These are phyloP conservation scores for Auanema freiburgensis DNA, from an alignment of 2,888 invertebrate genomes.

Conservation along the genomic window DNA sequence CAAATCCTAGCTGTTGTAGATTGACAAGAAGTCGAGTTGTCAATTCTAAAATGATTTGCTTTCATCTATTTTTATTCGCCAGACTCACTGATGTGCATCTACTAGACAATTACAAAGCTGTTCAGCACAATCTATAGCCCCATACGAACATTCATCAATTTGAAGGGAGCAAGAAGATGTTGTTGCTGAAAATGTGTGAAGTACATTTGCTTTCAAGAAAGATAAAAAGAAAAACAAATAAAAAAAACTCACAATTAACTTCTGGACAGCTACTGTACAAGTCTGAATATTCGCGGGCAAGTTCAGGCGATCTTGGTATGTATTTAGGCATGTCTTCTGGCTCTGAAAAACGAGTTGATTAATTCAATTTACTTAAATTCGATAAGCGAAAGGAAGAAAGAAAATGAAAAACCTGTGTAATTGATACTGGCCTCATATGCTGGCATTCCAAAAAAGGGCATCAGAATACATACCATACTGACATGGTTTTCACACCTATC, in stretches of 20 bases:
- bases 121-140: constrained; percentile 1
- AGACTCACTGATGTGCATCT: too few species aligned
- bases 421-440: constrained; percentile 30
- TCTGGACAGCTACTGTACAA: constrained; percentile 28
- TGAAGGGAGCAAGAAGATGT: constrained; percentile 34
- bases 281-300: constrained; percentile 22
- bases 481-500: constrained; percentile 25
- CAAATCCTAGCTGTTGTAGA: too few species aligned
- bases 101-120: constrained; percentile 11
- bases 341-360: constrained; percentile 4
- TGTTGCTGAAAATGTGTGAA: constrained; percentile 29
- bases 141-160: constrained; percentile 25
- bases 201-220: too few species aligned
- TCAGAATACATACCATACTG: constrained; percentile 16
- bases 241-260: constrained; percentile 25
- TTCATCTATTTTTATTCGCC: too few species aligned
- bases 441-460: constrained; percentile 24
- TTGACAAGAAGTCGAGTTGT: too few species aligned
- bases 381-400: not conserved
- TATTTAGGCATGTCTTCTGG: constrained; percentile 14
- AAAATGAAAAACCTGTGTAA: constrained; percentile 25
- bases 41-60: too few species aligned
- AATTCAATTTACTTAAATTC: too few species aligned
- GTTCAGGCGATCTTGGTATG: constrained; percentile 2
- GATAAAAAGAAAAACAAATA: not conserved